Percentiles rank a stretch among this genome's conserved stretches.
phyloP scores from a whole-genome alignment of 2,113 vertebrate genomes.

The Tauraco erythrolophus region DNA sequence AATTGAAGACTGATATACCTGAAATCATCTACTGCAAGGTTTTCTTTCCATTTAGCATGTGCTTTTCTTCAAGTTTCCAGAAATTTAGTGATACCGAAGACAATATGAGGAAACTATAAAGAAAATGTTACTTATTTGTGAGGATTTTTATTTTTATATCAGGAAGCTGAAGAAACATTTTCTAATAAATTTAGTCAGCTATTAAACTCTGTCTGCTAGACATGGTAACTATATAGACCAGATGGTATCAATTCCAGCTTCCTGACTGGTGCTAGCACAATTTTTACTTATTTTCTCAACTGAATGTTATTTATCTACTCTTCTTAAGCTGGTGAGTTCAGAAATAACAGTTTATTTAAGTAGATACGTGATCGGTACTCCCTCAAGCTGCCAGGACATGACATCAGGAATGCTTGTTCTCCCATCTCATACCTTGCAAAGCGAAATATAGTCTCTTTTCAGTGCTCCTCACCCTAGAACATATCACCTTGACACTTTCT shows the following conservation, averaged over 20 bases:
- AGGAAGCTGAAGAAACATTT: background rate
- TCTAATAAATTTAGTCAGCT: background rate
- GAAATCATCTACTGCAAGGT: background rate
- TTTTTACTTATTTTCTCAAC: background rate
- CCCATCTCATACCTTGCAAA: background rate
- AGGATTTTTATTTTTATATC: background rate
- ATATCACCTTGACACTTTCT: background rate
- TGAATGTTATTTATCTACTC: background rate
- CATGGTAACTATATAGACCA: background rate
- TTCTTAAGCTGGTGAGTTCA: background rate
- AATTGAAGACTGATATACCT: background rate
- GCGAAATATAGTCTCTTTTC: background rate
- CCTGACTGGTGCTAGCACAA: background rate
- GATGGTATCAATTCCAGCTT: slow-evolving; percentile 4
- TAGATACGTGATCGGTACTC: background rate
- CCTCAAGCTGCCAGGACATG: background rate
- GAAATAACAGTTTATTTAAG: background rate
- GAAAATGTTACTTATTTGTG: background rate
- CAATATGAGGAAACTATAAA: background rate
- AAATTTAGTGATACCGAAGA: background rate
- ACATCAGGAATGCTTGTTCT: background rate
- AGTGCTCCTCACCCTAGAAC: background rate
- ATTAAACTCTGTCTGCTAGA: background rate
- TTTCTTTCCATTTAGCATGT: background rate
- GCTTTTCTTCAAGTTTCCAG: background rate